phyloP scores from a whole-genome alignment of 1,140 invertebrate genomes.

The Chironomus tepperi region DNA sequence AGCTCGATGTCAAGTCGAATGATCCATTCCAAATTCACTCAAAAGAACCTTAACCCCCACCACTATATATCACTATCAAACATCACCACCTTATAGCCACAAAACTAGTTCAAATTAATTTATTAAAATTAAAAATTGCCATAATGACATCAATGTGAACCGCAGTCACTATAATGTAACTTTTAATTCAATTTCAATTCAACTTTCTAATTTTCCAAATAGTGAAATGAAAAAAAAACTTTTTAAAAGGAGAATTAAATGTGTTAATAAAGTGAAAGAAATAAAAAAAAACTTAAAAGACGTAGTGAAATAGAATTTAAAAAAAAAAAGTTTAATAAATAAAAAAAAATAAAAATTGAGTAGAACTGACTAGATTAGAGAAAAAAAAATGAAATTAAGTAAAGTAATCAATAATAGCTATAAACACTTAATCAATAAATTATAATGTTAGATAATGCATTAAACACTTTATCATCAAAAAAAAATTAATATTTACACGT shows the following conservation, averaged over 20 bases:
- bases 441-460: background rate
- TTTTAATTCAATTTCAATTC: background rate
- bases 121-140: too few species aligned
- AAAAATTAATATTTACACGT: too few species aligned
- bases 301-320: background rate
- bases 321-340: background rate
- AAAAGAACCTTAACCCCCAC: too few species aligned
- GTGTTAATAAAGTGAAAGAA: background rate
- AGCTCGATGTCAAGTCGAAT: too few species aligned
- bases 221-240: background rate
- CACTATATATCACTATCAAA: too few species aligned
- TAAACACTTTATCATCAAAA: background rate
- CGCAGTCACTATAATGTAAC: background rate
- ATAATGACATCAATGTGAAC: too few species aligned
- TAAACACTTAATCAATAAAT: background rate
- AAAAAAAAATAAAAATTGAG: background rate
- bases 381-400: background rate
- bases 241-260: background rate
- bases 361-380: slow-evolving; percentile 7
- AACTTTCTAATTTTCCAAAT: slow-evolving; percentile 6
- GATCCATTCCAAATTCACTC: too few species aligned
- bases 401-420: background rate
- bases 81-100: too few species aligned
- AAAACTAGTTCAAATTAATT: too few species aligned
- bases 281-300: background rate